Base-by-base conservation (phyloP, 2,113 vertebrate genomes). In the Seriola quinqueradiata region DNA sequence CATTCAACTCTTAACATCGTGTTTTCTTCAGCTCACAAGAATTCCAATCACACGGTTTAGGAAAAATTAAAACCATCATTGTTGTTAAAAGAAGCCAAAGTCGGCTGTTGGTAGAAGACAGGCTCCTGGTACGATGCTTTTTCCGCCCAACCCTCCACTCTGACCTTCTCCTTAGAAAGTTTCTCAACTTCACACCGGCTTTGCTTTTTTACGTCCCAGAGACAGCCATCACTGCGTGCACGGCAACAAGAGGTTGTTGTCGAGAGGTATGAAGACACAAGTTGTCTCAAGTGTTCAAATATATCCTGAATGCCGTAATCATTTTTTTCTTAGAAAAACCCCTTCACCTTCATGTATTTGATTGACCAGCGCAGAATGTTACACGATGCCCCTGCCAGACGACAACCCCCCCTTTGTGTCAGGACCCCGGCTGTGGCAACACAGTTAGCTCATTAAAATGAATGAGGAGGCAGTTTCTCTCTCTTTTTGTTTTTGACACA, bases 371-470 rank as follows among this genome's bases (percentile, higher is more conserved):
- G 13, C 28, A 40, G 28, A 38, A 21, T 5, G 1, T 34, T 59
- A 23, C 44, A 36, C 8, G 23, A 34, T 13, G 58, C 48, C 14
- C 34, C 72, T 73, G 0, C 13, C 28, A 50, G 32, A 28, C 28
- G 28, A 28, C 28, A 28, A 28, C 28, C 19, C 10, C 42, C 60
- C 23, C 4, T 50, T 58, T 23, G 9, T n/a, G 11, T 48, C 50
- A 40, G 28, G 13, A 60, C 21, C 9, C 54, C 11, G 2, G 25
- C 40, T 59, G 40, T 36, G 9, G 52, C 32, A 66, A 48, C 38
- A 28, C 48, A n/a, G 36, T 2, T n/a, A 44, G 50, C 52, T 70
- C 42, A 75, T 87, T 60, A 54, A 79, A 83, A 75, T 70, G 32
- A 79, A 71, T 64, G 46, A 77, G 58, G 12, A 52, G 46, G 57